Evolutionary conservation across 2,113 vertebrate genomes (phyloP), one percentile per base, ranked within the genome.

Genomic region (Rattus norvegicus): DNA sequence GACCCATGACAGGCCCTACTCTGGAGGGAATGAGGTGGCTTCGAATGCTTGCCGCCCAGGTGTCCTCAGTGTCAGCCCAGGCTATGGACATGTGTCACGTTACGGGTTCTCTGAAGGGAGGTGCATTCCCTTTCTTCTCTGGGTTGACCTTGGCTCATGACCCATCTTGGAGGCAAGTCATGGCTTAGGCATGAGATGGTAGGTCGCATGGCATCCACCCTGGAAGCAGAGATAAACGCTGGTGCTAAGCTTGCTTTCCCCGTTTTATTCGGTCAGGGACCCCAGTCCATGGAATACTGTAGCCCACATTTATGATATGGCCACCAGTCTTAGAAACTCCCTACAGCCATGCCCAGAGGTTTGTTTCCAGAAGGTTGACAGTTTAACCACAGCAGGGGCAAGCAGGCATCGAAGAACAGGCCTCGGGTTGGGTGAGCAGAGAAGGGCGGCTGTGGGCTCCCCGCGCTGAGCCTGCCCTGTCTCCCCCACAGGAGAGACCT

Each of bases 401-500:
- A 73, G 36, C n/a, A 61, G 52, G 26, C 72, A 89, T 20, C 2
- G 24, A 10, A 30, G 69, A 75, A 26, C 17, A 88, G 85, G 13
- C 65, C 30, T 16, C 54, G n/a, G 36, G 39, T 61, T 20, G 10
- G 16, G 26, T 1, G 26, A 65, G 47, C 59, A 14, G 22, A 24
- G 17, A 2, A 7, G 47, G 47, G 17, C 2, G 6, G 12, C 24
- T 4, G 43, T 2, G 39, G 77, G 49, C 49, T 24, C 80, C n/a
- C 54, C 47, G 3, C 39, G 3, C 96, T 91, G 39, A 91, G 14
- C 49, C 39, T 2, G 0, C 72, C 52, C 39, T n/a, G 77, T 94
- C 36, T 91, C 88, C 2, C n/a, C 24, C 95, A 67, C 67, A 99
- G 99, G 99, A 95, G 99, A 99, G 97, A 98, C 99, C 49, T 99